These are phyloP conservation scores for Podarcis cretensis DNA, from an alignment of 2,113 vertebrate species.

Conservation along the genomic window DNA sequence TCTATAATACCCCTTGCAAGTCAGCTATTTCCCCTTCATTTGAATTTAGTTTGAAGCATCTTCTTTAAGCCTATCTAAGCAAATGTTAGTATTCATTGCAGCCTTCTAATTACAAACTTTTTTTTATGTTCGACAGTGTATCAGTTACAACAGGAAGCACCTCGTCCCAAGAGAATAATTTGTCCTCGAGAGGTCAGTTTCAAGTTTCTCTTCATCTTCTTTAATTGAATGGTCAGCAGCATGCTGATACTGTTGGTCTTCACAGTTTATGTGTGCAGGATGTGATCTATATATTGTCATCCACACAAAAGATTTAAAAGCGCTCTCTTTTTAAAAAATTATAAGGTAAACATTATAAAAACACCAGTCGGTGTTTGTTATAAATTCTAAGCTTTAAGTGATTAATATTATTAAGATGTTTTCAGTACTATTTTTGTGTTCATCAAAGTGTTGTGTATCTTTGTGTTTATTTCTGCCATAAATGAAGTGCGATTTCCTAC, in stretches of 20 bases:
- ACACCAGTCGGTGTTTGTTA: conserved; percentile 34
- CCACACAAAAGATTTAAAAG: conserved; percentile 7
- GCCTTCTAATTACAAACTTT: conserved; percentile 65
- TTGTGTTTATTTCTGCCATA: background rate
- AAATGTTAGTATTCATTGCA: conserved; percentile 34
- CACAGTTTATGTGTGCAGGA: background rate
- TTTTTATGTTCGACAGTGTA: conserved; percentile 88
- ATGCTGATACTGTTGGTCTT: background rate
- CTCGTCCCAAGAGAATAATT: conserved; percentile 94
- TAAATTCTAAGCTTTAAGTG: background rate
- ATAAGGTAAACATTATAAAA: conserved; percentile 36
- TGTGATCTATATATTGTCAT: conserved; percentile 40
- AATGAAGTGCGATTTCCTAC: background rate
- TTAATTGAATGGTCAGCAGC: conserved; percentile 63
- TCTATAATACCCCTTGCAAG: background rate
- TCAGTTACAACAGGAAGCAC: conserved; percentile 96
- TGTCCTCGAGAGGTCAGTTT: conserved; percentile 93
- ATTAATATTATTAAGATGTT: background rate
- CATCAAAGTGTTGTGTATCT: conserved; percentile 6
- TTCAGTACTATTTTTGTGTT: conserved; percentile 15
- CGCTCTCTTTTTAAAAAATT: background rate
- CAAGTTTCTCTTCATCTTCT: conserved; percentile 55
- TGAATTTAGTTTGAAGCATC: conserved; percentile 53
- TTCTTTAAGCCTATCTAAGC: conserved; percentile 54
- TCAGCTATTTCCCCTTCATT: conserved; percentile 14